Conservation (phyloP, 2,888 invertebrate species). For the Globia sparganii region DNA sequence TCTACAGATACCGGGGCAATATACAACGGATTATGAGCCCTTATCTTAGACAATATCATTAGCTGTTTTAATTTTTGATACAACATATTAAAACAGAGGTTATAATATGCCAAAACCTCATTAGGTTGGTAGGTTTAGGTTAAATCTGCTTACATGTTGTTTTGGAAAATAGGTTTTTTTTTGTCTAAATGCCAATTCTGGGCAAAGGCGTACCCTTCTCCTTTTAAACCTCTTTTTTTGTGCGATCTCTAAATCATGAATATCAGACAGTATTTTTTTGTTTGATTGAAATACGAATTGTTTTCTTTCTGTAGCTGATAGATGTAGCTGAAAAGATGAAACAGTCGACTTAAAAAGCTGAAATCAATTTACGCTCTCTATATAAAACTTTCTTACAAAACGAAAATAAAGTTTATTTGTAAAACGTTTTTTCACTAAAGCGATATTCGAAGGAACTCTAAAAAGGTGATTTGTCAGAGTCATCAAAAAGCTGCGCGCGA, state of each 20-base stretch:
- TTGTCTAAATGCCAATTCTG: background rate
- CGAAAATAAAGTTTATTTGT: constrained; percentile 12
- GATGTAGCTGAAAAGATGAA: constrained; percentile 2
- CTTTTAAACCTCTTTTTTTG: background rate
- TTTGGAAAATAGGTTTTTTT: background rate
- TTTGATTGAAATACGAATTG: constrained; percentile 6
- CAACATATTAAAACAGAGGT: constrained; percentile 43
- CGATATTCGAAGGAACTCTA: constrained; percentile 43
- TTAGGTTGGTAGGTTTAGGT: background rate
- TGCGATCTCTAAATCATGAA: background rate
- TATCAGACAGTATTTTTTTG: background rate
- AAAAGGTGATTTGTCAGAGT: constrained; percentile 71
- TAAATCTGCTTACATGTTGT: background rate
- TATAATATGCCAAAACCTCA: background rate
- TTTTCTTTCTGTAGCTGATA: background rate
- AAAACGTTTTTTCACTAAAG: constrained; percentile 24
- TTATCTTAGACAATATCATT: constrained; percentile 75
- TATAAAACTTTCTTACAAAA: background rate
- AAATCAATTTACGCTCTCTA: constrained; percentile 8
- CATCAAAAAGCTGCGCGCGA: constrained; percentile 72
- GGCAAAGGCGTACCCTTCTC: background rate
- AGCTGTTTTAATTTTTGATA: constrained; percentile 62
- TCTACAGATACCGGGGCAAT: constrained; percentile 80
- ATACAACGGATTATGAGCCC: constrained; percentile 81
- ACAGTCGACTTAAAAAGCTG: background rate